These are phyloP conservation scores for Drosophila gaucha DNA, from an alignment of 2,888 invertebrate species.

Conservation along the genomic window DNA sequence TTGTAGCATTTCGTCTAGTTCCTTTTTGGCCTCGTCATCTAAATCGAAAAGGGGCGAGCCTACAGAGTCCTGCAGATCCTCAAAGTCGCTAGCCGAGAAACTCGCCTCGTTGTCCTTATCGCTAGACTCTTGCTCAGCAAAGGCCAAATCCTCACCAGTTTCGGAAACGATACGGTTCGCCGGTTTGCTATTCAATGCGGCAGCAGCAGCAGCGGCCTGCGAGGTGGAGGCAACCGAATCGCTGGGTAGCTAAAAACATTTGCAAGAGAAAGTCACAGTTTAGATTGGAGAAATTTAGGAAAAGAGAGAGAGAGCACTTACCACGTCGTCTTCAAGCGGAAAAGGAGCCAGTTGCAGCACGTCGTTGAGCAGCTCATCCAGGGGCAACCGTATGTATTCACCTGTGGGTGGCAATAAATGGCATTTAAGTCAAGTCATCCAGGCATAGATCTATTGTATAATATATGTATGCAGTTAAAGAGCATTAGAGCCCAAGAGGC, in stretches of 20 bases:
- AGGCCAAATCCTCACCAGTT: constrained; percentile 59
- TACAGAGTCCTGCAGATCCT: constrained; percentile 79
- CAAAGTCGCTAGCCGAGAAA: constrained; percentile 57
- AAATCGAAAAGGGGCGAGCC: constrained; percentile 84
- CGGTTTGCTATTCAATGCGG: constrained; percentile 48
- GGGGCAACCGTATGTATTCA: constrained; percentile 84
- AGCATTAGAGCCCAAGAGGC: constrained; percentile 10
- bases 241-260: constrained; percentile 46
- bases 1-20: constrained; percentile 84
- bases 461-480: neutral
- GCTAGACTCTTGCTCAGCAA: constrained; percentile 15
- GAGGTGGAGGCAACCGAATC: constrained; percentile 81
- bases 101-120: constrained; percentile 39
- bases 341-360: constrained; percentile 83
- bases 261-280: constrained; percentile 12
- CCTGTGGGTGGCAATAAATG: constrained; percentile 67
- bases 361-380: constrained; percentile 84
- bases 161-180: constrained; percentile 49
- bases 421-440: constrained; percentile 49
- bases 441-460: constrained; percentile 28
- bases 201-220: constrained; percentile 74
- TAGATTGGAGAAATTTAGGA: neutral
- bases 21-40: constrained; percentile 84
- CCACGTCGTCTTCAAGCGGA: constrained; percentile 76
- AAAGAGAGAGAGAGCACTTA: constrained; percentile 41